Percentiles rank a stretch among this genome's conserved stretches.
Conservation (phyloP, 35 echinoderm and acorn worm species). For the Apostichopus japonicus region DNA sequence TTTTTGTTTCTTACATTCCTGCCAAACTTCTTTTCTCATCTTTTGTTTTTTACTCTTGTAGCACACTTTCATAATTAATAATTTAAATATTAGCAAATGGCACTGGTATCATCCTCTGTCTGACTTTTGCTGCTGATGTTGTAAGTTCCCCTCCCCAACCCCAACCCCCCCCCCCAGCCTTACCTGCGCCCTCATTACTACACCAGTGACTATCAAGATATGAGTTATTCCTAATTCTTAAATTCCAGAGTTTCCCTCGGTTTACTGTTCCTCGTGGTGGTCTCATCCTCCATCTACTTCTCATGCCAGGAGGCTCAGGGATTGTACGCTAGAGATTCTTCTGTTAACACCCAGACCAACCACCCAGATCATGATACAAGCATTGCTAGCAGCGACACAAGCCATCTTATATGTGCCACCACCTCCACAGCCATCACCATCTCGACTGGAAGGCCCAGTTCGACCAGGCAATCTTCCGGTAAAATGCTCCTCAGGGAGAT, state of each 20-base stretch:
- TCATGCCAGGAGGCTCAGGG: slow-evolving; percentile 34
- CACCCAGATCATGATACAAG: not conserved
- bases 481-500: not conserved
- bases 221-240: not conserved
- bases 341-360: not conserved
- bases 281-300: slow-evolving; percentile 24
- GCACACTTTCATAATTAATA: too few species aligned
- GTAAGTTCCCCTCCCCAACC: too few species aligned
- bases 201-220: too few species aligned
- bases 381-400: not conserved
- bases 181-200: too few species aligned
- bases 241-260: not conserved
- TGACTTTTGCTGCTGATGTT: too few species aligned
- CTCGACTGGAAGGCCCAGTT: not conserved
- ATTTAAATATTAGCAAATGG: too few species aligned
- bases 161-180: too few species aligned
- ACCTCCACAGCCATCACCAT: not conserved
- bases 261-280: slow-evolving; percentile 14
- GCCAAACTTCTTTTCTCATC: too few species aligned
- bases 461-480: not conserved
- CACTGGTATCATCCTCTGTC: too few species aligned
- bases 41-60: too few species aligned
- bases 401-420: not conserved
- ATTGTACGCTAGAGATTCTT: not conserved
- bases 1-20: too few species aligned